Base-by-base conservation (phyloP, 2,888 invertebrate species). In the Sturmia bella region DNA sequence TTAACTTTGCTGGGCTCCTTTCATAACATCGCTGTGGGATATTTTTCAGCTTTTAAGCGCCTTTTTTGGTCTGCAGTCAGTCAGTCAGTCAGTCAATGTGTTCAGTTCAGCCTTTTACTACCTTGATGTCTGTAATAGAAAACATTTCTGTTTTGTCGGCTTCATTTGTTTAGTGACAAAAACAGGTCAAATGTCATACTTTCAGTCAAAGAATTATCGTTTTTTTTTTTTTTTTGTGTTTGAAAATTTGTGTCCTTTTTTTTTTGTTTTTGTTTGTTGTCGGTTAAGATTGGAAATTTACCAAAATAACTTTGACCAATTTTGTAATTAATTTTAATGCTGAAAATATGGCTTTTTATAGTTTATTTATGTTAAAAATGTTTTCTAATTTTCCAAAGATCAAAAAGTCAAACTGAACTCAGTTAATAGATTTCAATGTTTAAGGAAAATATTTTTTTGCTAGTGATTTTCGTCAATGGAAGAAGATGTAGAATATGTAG, bases 171-270 rank as follows among this genome's bases (percentile, higher is more conserved):
- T 68, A 70, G 78, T 64, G 78, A 78, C 78, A 78, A 70, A 82
- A 82, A 54, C 74, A 48, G 82, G 78, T 82, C 82, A 82, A 66
- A 78, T 75, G 82, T 78, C 82, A 78, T 70, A 61, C 57, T 73
- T 70, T 82, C 59, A 37, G 77, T 64, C 57, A 48, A 74, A 77
- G 78, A 72, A 72, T 72, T 72, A 78, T 72, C 66, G 70, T 78
- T 43, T 52, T 43, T n/a, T 63, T 78, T 43, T 52, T 43, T 13
- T 27, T 72, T 43, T 64, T 43, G 48, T 32, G 27, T 50, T 70
- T 1, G 39, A 11, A 15, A 45, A 52, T 74, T 48, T 21, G 24
- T 61, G 7, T 73, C 27, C 19, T 43, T 39, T 63, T 64, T 24
- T 7, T 27, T 45, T 32, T 50, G 21, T 9, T 32, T 41, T 61